Evolutionary conservation across 2,888 invertebrate species (phyloP).

Genomic region (Iselma pallidipennis): DNA sequence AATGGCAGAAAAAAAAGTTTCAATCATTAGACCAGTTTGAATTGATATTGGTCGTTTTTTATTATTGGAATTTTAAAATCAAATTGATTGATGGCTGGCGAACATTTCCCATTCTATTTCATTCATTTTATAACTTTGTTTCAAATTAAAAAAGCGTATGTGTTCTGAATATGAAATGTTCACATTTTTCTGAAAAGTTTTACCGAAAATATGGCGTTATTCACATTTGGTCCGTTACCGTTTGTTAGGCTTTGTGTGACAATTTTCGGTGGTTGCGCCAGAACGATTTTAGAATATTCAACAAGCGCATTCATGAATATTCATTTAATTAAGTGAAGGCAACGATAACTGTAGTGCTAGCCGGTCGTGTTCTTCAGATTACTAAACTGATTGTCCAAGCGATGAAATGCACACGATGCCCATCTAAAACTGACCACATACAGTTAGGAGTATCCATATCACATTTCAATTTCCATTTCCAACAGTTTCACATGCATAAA

Average conservation of each 20-base stretch:
- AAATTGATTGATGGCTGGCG: too few relatives aligned
- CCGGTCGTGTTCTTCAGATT: constrained; percentile 40
- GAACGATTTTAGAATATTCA: constrained; percentile 42
- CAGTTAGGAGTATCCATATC: constrained; percentile 35
- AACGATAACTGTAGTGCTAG: constrained; percentile 41
- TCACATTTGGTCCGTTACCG: constrained; percentile 32
- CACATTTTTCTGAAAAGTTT: constrained; percentile 18
- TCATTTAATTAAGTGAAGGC: constrained; percentile 50
- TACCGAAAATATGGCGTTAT: constrained; percentile 27
- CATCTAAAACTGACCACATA: not conserved
- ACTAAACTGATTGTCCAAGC: constrained; percentile 35
- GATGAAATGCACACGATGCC: not conserved
- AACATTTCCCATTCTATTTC: not conserved
- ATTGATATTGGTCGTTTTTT: too few relatives aligned
- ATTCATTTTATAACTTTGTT: constrained; percentile 5
- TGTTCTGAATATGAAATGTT: constrained; percentile 21
- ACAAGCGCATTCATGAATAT: constrained; percentile 48
- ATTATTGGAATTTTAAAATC: too few relatives aligned
- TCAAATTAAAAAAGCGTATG: constrained; percentile 21
- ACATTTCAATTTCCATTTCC: too few relatives aligned
- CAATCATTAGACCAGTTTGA: too few relatives aligned
- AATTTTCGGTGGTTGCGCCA: constrained; percentile 37
- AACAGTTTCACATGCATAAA: too few relatives aligned
- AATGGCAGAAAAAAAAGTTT: too few relatives aligned
- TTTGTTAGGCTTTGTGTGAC: constrained; percentile 37